These are phyloP conservation scores for Apodemia duryi DNA, from an alignment of 2,888 invertebrate genomes.

Conservation along the genomic window DNA sequence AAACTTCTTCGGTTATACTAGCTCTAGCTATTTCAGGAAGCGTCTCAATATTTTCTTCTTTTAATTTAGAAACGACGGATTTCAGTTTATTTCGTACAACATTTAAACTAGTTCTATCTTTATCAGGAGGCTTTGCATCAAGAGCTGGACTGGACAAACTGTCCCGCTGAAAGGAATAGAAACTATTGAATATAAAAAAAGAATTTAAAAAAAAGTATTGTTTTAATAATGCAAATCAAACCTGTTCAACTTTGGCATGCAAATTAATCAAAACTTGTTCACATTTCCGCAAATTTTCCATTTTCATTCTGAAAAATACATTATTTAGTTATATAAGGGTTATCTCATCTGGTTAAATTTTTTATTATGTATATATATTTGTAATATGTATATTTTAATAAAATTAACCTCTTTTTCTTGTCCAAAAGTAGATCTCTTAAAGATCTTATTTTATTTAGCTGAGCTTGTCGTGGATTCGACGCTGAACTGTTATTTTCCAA, in stretches of 20 bases:
- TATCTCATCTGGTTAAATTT: too few relatives aligned
- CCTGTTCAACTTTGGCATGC: constrained; percentile 82
- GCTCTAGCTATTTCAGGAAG: constrained; percentile 61
- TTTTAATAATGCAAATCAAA: constrained; percentile 37
- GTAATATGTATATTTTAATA: not conserved
- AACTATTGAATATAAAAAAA: constrained; percentile 12
- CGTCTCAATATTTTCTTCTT: constrained; percentile 44
- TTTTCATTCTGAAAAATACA: constrained; percentile 78
- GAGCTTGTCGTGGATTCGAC: constrained; percentile 77
- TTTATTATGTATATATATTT: too few relatives aligned
- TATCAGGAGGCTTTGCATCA: constrained; percentile 27
- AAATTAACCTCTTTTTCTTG: constrained; percentile 78
- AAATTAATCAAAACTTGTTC: constrained; percentile 84
- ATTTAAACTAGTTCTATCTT: constrained; percentile 45
- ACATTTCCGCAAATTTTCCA: constrained; percentile 83
- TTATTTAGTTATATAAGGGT: not conserved
- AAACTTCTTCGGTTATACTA: constrained; percentile 50
- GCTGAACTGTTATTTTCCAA: constrained; percentile 72
- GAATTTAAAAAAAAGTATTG: not conserved
- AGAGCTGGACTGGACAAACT: constrained; percentile 37
- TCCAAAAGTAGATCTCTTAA: constrained; percentile 81
- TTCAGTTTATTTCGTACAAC: constrained; percentile 58
- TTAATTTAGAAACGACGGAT: constrained; percentile 41
- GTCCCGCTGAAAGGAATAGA: constrained; percentile 50
- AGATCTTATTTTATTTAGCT: constrained; percentile 82